Percentiles rank a stretch among this genome's conserved stretches.
Evolutionary conservation across 1,140 invertebrate genomes (phyloP).

Genomic region (Trachymyrmex cornetzi): DNA sequence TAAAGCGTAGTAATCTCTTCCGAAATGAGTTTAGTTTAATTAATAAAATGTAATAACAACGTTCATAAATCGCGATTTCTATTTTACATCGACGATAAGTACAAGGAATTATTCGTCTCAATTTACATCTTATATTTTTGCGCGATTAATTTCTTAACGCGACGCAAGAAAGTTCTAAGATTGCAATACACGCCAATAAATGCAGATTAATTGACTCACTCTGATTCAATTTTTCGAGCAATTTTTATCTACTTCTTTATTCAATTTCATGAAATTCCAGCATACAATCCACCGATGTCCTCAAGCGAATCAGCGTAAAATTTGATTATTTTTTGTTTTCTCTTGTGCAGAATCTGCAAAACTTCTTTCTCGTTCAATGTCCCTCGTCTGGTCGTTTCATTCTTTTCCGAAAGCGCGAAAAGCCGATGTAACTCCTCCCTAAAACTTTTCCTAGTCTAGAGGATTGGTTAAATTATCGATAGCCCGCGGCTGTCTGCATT

Average conservation of each 20-base stretch:
- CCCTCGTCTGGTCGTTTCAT: neutral
- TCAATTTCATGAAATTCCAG: neutral
- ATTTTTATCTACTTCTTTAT: conserved; percentile 15
- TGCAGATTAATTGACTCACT: neutral
- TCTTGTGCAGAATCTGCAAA: neutral
- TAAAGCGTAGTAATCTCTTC: conserved; percentile 43
- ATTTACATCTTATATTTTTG: neutral
- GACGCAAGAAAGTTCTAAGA: neutral
- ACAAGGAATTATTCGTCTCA: neutral
- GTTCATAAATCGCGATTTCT: neutral
- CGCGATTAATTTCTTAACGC: neutral
- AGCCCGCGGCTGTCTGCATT: conserved; percentile 39
- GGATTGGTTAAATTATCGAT: conserved; percentile 74
- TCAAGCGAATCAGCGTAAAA: conserved; percentile 4
- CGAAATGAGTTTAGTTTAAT: conserved; percentile 38
- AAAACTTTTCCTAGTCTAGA: conserved; percentile 20
- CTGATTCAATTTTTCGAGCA: neutral
- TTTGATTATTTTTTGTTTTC: conserved; percentile 34
- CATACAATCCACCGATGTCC: neutral
- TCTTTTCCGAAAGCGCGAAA: neutral
- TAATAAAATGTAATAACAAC: conserved; percentile 38
- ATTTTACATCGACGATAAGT: conserved; percentile 8
- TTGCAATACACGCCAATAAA: neutral
- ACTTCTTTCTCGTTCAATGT: conserved; percentile 18
- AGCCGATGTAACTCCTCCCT: neutral